Evolutionary conservation across 2,888 invertebrate species (phyloP), one percentile per base, ranked within the genome.

Genomic region (Ophraella communa): DNA sequence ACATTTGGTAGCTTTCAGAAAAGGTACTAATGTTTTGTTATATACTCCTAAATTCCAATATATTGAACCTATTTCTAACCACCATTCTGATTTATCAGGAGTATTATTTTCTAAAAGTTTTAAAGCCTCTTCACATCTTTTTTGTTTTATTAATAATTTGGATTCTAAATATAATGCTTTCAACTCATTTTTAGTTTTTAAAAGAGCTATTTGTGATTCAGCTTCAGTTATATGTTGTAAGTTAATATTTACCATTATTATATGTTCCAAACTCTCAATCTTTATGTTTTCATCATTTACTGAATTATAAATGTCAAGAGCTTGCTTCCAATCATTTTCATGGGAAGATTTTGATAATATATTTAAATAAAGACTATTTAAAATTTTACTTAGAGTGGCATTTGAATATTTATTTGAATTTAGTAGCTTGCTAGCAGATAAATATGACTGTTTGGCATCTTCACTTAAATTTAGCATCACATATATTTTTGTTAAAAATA

Each of bases 1-100:
- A 10, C 89, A 79, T 79, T 93, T 89, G 1, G 89, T 88, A 52
- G 90, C 88, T 84, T 87, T 91, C 4, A 92, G 79, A 73, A 92
- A 86, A 67, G 87, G 86, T 64, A 86, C 82, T 30, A 91, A 82
- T 70, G 89, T 86, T 69, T 88, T 86, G 30, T 87, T 84, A 80
- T 85, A 86, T 64, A 89, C 81, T 44, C 85, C 80, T 17, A 86
- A 75, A 74, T 86, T 81, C 86, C 87, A 89, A 78, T 88, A 86
- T 59, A 89, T 83, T 75, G 83, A 82, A 1, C 89, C 91, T 55
- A 89, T 81, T 77, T 87, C 85, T 63, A 87, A 81, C 82, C 86
- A 86, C 68, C 85, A 84, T 64, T 88, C 82, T 14, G 85, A 80
- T 67, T 80, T 78, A 64, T 86, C 82, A 47, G 75, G 76, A 58